Conservation (phyloP, 2,888 invertebrate genomes). For the Cheilosia vernalis region DNA sequence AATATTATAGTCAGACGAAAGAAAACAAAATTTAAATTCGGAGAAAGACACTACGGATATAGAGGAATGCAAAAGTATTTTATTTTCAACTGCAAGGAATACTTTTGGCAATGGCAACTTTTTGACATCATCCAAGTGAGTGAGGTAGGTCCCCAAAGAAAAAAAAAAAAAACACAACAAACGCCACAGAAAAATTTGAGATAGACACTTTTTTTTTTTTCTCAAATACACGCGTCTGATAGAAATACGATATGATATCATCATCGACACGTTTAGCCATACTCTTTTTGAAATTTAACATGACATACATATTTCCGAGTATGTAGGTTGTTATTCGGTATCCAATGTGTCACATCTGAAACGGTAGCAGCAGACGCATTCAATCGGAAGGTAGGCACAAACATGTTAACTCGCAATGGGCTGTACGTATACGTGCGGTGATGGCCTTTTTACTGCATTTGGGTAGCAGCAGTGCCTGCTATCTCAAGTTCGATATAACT, state of each 20-base stretch:
- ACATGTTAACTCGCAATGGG: background rate
- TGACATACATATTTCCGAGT: constrained; percentile 1
- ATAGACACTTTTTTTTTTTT: constrained; percentile 16
- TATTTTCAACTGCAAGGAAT: constrained; percentile 12
- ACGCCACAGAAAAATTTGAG: constrained; percentile 5
- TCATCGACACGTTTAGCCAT: constrained; percentile 34
- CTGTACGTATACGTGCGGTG: background rate
- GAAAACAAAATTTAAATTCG: background rate
- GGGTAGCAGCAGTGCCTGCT: background rate
- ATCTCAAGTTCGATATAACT: constrained; percentile 43
- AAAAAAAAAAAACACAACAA: constrained; percentile 1
- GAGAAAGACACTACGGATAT: constrained; percentile 9
- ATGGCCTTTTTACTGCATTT: constrained; percentile 7
- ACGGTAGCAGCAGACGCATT: constrained; percentile 42
- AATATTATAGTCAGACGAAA: constrained; percentile 11
- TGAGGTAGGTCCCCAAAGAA: constrained; percentile 3
- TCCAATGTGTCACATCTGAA: constrained; percentile 46
- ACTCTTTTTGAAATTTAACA: constrained; percentile 22
- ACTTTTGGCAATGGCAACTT: constrained; percentile 22
- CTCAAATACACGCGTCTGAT: constrained; percentile 16
- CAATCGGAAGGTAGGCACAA: background rate
- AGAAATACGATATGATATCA: constrained; percentile 54
- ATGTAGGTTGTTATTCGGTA: background rate
- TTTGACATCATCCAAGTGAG: constrained; percentile 35
- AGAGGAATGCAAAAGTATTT: background rate